Evolutionary conservation across 2,888 invertebrate genomes (phyloP).

Genomic region (Tetrapedia diversipes): DNA sequence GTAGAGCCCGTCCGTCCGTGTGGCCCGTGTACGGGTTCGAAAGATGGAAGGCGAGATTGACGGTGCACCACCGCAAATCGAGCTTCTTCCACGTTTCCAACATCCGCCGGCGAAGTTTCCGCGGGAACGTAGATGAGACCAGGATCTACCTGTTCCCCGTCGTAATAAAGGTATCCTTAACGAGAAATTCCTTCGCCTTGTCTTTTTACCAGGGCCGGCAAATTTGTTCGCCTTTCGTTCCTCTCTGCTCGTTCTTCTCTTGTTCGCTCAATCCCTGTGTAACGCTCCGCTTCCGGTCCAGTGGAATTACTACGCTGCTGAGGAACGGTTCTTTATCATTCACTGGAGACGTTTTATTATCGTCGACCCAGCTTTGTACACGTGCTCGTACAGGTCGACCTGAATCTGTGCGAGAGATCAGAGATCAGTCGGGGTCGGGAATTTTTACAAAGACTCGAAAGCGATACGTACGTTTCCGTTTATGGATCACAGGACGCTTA

Average conservation of each 20-base stretch:
- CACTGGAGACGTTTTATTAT: constrained; percentile 19
- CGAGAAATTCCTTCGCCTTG: constrained; percentile 52
- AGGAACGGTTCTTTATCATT: constrained; percentile 22
- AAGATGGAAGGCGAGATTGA: constrained; percentile 57
- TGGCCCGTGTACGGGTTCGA: constrained; percentile 16
- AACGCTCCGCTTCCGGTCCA: not conserved
- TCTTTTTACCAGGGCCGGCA: constrained; percentile 32
- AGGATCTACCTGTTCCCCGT: constrained; percentile 26
- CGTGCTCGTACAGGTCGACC: too few species aligned
- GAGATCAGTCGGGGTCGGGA: too few species aligned
- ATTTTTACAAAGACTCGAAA: too few species aligned
- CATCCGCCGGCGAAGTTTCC: constrained; percentile 38
- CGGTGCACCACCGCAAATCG: constrained; percentile 44
- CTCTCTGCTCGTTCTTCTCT: too few species aligned
- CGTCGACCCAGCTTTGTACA: not conserved
- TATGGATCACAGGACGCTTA: too few species aligned
- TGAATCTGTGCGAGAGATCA: not conserved
- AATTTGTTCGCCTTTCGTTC: constrained; percentile 33
- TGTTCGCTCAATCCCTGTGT: too few species aligned
- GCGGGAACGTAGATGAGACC: constrained; percentile 27
- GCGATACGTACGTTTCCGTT: too few species aligned
- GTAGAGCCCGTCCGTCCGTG: constrained; percentile 4
- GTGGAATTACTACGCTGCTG: constrained; percentile 15
- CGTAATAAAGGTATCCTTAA: constrained; percentile 42
- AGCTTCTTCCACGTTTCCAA: constrained; percentile 37